A percentile compares a stretch with the other conserved stretches of the same genome.
Evolutionary conservation across 2,113 vertebrate genomes (phyloP).

Genomic region (Clarias gariepinus): DNA sequence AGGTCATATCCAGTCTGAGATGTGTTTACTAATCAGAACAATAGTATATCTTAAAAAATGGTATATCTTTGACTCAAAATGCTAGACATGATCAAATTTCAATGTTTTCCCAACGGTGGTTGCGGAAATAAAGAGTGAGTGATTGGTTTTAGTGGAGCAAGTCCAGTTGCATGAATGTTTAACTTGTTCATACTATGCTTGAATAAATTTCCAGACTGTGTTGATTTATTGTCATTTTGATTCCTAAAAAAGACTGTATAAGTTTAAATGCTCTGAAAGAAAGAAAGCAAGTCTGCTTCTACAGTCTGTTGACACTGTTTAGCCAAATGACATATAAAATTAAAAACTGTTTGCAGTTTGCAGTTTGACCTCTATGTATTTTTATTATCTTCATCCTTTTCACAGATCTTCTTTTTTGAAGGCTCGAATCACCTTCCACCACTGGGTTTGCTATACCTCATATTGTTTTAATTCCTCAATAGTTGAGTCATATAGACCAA

Average conservation of each 20-base stretch:
- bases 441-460: conserved; percentile 77
- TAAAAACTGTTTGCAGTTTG: not conserved
- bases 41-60: not conserved
- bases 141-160: not conserved
- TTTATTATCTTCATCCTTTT: conserved; percentile 24
- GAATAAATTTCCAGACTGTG: not conserved
- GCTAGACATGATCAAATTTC: not conserved
- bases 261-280: not conserved
- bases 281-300: not conserved
- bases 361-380: not conserved
- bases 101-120: conserved; percentile 2
- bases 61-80: not conserved
- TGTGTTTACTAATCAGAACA: not conserved
- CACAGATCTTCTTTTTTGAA: conserved; percentile 28
- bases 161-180: conserved; percentile 1
- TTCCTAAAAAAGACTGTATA: not conserved
- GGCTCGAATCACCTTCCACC: conserved; percentile 32
- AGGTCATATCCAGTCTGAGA: not conserved
- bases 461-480: conserved; percentile 93
- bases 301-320: not conserved
- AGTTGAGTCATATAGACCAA: conserved; percentile 95
- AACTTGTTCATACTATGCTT: not conserved
- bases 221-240: not conserved
- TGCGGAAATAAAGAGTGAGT: conserved; percentile 16
- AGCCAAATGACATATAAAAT: not conserved